Evolutionary conservation across 2,888 invertebrate genomes (phyloP).

Genomic region (Stegana nigrithorax): DNA sequence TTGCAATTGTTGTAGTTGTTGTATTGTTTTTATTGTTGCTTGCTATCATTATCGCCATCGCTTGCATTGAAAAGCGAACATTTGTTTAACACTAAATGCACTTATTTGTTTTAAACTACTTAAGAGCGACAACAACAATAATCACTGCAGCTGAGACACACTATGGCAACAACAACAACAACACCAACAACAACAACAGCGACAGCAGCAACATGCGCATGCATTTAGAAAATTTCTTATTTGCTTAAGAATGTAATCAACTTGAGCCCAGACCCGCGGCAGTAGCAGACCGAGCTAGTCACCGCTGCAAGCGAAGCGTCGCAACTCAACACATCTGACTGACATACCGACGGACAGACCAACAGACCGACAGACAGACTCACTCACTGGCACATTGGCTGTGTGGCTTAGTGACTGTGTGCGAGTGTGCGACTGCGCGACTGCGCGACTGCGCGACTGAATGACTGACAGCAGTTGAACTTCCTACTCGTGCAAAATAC

Average conservation of each 20-base stretch:
- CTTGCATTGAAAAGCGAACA: slow-evolving; percentile 45
- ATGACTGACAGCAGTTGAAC: slow-evolving; percentile 45
- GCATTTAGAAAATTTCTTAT: slow-evolving; percentile 19
- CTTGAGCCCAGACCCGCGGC: background rate
- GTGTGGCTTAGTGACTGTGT: slow-evolving; percentile 38
- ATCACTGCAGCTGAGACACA: background rate
- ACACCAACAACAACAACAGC: background rate
- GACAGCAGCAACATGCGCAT: slow-evolving; percentile 16
- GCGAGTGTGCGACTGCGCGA: too few relatives aligned
- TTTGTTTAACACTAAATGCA: slow-evolving; percentile 63
- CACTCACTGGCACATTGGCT: background rate
- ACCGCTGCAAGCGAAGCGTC: background rate
- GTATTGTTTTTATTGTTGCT: background rate
- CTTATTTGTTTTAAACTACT: slow-evolving; percentile 52
- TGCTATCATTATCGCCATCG: slow-evolving; percentile 52
- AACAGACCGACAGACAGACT: slow-evolving; percentile 38
- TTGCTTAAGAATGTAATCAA: slow-evolving; percentile 44
- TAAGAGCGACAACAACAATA: slow-evolving; percentile 2
- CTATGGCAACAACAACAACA: background rate
- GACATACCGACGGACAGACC: background rate
- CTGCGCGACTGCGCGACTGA: slow-evolving; percentile 36
- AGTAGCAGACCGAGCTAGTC: background rate
- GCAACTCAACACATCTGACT: slow-evolving; percentile 1
- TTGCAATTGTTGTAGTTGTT: background rate
- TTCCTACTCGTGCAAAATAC: slow-evolving; percentile 21